A percentile compares a stretch with the other conserved stretches of the same genome.
Evolutionary conservation across 2,113 vertebrate genomes (phyloP).

Genomic region (Oryzias javanicus): DNA sequence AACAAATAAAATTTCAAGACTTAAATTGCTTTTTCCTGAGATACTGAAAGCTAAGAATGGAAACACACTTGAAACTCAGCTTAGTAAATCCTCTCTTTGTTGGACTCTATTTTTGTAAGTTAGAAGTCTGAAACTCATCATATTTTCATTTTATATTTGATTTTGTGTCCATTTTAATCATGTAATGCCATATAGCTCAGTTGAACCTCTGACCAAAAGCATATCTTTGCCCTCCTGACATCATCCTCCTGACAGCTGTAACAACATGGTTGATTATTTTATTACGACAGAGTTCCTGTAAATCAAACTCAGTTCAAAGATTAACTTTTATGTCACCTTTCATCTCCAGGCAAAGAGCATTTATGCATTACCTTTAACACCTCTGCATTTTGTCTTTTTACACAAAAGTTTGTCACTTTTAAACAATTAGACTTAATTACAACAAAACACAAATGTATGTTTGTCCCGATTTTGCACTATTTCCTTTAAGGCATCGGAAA

Average conservation of each 20-base stretch:
- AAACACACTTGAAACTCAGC: no score
- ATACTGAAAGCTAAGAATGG: no score
- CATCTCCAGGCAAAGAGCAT: conserved; percentile 13
- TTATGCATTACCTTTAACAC: not conserved
- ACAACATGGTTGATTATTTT: conserved; percentile 32
- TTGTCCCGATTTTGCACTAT: no score
- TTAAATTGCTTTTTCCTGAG: no score
- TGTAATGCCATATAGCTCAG: conserved; percentile 10
- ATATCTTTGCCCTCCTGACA: not conserved
- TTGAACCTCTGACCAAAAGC: not conserved
- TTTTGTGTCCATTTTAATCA: no score
- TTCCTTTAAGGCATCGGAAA: no score
- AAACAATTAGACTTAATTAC: not conserved
- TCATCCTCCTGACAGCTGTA: not conserved
- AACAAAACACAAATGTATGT: no score
- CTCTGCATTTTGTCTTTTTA: not conserved
- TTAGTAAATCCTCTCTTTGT: no score
- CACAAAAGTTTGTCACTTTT: not conserved
- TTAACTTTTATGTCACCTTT: conserved; percentile 9
- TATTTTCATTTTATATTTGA: no score
- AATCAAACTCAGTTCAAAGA: conserved; percentile 17
- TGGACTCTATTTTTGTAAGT: no score
- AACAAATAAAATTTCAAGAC: no score
- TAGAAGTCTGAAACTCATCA: no score
- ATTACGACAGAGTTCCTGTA: conserved; percentile 18